Base-by-base conservation (phyloP, 1,140 invertebrate species). In the Cotesia vestalis region DNA sequence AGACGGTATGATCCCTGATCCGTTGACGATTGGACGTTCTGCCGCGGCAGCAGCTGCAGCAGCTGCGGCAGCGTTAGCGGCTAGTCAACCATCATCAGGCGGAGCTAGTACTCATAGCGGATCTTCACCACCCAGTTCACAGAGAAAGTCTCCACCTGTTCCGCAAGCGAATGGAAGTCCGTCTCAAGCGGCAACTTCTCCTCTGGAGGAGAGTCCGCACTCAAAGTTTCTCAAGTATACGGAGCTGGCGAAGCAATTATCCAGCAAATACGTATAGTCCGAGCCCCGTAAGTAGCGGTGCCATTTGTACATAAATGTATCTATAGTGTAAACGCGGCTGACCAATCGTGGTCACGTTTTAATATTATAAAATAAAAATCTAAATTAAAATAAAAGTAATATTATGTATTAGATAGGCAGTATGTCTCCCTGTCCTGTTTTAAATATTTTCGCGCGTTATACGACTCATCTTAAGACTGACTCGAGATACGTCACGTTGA, bases 201-300 rank as follows among this genome's bases (percentile, higher is more conserved):
- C 90, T 35, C 93, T 94, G 78, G 95, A 96, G 78, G 96, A 98
- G 85, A 96, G 94, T 84, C 95, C 95, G 14, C 95, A 97, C 88
- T 97, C 96, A 74, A 98, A 98, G 89, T 97, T 97, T 90, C 91
- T 97, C 75, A 98, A 98, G 89, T 98, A 98, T 88, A 96, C 95
- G 80, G 96, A 98, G 89, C 91, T 98, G 82, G 96, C 96, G 75
- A 98, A 97, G 88, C 96, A 98, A 88, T 89, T 98, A 83, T 97
- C 95, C 83, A 96, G 95, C 88, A 97, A 97, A 90, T 97, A 97
- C 88, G 93, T 94, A 90, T 95, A 92, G 86, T 87, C 85, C 84
- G 84, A 84, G 84, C 79, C 79, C 80, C 80, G 85, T 81, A 85
- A 86, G 83, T 86, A 86, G 85, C 84, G 83, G 84, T 84, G 85